Evolutionary conservation across 2,113 vertebrate genomes (phyloP).

Genomic region (Mesocricetus auratus): DNA sequence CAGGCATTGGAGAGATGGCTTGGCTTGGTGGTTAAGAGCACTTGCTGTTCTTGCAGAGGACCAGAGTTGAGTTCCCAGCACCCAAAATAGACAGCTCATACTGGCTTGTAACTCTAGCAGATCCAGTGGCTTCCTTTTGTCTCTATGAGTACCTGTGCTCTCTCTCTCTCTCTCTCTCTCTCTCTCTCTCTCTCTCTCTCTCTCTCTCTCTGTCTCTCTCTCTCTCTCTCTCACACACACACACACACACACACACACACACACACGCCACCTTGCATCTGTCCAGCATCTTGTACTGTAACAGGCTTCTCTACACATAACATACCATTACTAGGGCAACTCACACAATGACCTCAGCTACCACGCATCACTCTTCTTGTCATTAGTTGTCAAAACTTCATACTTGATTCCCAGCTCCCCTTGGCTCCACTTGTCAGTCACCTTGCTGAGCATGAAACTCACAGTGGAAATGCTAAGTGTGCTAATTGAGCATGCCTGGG

Average conservation of each 20-base stretch:
- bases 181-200: too few species aligned
- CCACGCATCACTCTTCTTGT: constrained; percentile 26
- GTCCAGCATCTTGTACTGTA: not conserved
- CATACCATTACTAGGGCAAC: not conserved
- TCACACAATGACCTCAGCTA: constrained; percentile 32
- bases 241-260: not conserved
- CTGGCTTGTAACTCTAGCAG: not conserved
- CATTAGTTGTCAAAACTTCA: constrained; percentile 58
- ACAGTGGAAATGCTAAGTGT: constrained; percentile 34
- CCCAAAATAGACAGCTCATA: not conserved
- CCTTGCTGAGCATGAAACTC: constrained; percentile 30
- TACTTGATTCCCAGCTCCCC: not conserved
- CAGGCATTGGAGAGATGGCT: too few species aligned
- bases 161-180: too few species aligned
- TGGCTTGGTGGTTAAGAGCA: not conserved
- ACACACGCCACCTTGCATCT: not conserved
- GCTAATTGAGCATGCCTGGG: constrained; percentile 17
- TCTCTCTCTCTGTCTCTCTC: too few species aligned
- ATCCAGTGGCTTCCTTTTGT: not conserved
- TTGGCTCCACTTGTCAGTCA: constrained; percentile 29
- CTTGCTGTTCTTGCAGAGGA: not conserved
- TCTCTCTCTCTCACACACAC: not conserved
- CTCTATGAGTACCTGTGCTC: too few species aligned
- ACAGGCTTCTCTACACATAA: not conserved
- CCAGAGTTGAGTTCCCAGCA: not conserved